These are phyloP conservation scores for Cephus spinipes DNA, from an alignment of 2,888 invertebrate genomes.

Conservation along the genomic window DNA sequence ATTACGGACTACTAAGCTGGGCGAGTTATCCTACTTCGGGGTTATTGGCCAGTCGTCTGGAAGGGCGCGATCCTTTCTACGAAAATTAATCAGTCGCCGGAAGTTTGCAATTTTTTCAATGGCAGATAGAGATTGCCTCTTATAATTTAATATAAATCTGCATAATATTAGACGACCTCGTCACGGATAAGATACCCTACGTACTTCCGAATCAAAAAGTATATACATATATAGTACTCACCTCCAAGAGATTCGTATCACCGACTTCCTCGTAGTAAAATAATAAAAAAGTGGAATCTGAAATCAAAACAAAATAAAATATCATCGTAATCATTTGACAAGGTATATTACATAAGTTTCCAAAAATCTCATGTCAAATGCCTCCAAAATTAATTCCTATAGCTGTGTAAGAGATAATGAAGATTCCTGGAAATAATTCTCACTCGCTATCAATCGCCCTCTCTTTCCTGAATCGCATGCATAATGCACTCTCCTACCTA, in stretches of 20 bases:
- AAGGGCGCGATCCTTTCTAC: slow-evolving; percentile 47
- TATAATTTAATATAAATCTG: slow-evolving; percentile 43
- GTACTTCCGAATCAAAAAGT: neutral
- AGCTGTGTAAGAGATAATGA: neutral
- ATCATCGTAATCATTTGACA: neutral
- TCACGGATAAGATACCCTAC: slow-evolving; percentile 21
- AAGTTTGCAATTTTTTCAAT: slow-evolving; percentile 55
- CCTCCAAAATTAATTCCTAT: neutral
- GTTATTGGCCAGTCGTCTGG: slow-evolving; percentile 12
- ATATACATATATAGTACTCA: neutral
- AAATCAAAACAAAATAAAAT: neutral
- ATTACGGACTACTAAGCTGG: neutral
- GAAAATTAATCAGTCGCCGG: slow-evolving; percentile 61
- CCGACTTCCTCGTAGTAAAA: neutral
- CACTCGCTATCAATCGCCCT: neutral
- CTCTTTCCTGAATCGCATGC: neutral
- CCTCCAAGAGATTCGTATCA: neutral
- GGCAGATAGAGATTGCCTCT: slow-evolving; percentile 31
- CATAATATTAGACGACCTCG: slow-evolving; percentile 36
- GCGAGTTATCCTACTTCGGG: neutral
- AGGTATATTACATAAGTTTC: neutral
- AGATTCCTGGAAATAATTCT: neutral
- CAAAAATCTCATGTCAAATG: neutral
- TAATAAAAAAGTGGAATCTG: neutral
- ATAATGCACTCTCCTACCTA: neutral